Percentiles rank a stretch among this genome's conserved stretches.
Evolutionary conservation across 35 echinoderm and acorn worm genomes (phyloP).

Genomic region (Diadema setosum): DNA sequence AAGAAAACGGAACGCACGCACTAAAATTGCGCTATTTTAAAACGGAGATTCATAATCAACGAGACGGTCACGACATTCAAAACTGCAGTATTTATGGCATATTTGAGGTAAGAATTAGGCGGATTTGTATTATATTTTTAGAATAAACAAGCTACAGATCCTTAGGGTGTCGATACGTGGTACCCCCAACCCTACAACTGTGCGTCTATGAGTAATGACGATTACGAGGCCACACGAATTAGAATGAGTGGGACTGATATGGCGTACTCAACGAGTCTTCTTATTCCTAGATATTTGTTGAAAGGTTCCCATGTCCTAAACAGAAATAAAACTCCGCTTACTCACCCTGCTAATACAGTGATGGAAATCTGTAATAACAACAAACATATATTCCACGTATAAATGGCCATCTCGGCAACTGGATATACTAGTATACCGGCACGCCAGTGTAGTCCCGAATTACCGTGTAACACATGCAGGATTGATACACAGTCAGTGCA

Average conservation of each 20-base stretch:
- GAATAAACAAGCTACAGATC: too few species aligned
- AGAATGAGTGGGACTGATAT: neutral
- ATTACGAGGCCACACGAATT: neutral
- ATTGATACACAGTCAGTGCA: too few species aligned
- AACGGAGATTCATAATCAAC: too few species aligned
- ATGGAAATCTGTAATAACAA: conserved; percentile 57
- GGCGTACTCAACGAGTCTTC: neutral
- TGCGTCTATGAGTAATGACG: neutral
- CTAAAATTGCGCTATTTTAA: too few species aligned
- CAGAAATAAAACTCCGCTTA: neutral
- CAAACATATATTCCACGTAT: conserved; percentile 35
- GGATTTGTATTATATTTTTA: neutral
- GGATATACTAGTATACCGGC: neutral
- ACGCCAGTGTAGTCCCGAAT: too few species aligned
- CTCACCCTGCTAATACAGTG: conserved; percentile 80
- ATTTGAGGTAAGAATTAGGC: neutral
- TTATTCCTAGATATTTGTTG: neutral
- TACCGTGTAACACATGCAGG: too few species aligned
- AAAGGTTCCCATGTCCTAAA: neutral
- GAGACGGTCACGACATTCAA: too few species aligned
- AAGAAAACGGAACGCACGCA: too few species aligned
- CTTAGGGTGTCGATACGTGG: neutral
- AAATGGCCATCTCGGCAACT: conserved; percentile 53
- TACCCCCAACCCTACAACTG: neutral
- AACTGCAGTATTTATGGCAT: neutral